phyloP scores from a whole-genome alignment of 2,888 invertebrate species.

The Silvanus unidentatus region DNA sequence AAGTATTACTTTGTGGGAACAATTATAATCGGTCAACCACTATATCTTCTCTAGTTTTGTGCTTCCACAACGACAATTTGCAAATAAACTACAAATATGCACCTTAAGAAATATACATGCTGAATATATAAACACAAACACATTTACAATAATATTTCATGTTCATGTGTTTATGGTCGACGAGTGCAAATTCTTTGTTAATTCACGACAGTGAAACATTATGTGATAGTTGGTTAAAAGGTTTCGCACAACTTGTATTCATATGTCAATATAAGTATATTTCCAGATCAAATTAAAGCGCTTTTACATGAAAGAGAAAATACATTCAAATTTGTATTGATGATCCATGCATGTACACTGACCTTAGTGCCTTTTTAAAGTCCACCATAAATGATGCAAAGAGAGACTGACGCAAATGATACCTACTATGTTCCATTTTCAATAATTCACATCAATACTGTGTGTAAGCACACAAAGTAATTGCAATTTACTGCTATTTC shows the following conservation, averaged over 20 bases:
- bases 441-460: no score
- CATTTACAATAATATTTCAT: no score
- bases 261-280: constrained; percentile 3
- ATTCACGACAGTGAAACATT: constrained; percentile 14
- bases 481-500: no score
- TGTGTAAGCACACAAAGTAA: no score
- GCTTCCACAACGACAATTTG: constrained; percentile 13
- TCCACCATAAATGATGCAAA: no score
- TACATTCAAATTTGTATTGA: no score
- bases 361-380: no score
- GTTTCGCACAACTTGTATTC: constrained; percentile 9
- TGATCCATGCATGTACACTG: no score
- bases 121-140: no score
- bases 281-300: constrained; percentile 8
- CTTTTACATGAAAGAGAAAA: neutral
- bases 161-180: constrained; percentile 1
- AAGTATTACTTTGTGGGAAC: neutral
- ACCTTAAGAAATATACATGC: no score
- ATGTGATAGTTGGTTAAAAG: constrained; percentile 6
- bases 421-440: no score
- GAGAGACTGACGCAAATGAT: no score
- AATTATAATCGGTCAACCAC: constrained; percentile 15
- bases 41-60: constrained; percentile 8
- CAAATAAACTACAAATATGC: constrained; percentile 8
- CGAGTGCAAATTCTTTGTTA: constrained; percentile 15